Evolutionary conservation across 2,113 vertebrate species (phyloP), one percentile per base, ranked within the genome.

Genomic region (Grammomys dolichurus): DNA sequence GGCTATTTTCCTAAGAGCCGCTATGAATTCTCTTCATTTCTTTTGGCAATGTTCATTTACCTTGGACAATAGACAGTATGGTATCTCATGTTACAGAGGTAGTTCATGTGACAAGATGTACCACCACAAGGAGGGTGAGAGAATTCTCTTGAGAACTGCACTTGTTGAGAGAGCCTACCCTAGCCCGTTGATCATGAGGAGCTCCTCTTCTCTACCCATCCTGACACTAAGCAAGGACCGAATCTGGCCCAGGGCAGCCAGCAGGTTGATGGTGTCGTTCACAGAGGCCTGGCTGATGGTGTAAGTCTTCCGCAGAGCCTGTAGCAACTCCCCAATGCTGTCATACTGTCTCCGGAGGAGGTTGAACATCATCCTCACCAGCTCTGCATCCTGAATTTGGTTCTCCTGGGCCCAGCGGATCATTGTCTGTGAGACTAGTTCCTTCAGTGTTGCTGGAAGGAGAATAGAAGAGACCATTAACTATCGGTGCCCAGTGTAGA

Each of bases 131-230:
- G 36, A 26, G 43, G 43, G 56, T 75, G 5, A 43, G n/a, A 3
- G n/a, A 76, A 33, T n/a, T 46, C 85, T 89, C 70, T 19, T 0
- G 31, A 63, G n/a, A 36, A 24, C 0, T 2, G 14, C 40, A 20
- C 8, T 0, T 0, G 5, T 33, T 0, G 4, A 4, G 56, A 51
- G 46, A 90, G 93, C 99, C 75, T 98, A 99, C 99, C 99, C 99
- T 67, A 99, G 98, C 95, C 99, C 99, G 60, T 99, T 99, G 95
- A 99, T 99, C 99, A 99, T 99, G 31, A 99, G 99, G 97, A 99
- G 98, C 98, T 99, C 99, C 97, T 99, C 99, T 95, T 99, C 99
- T 96, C 99, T 99, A 88, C 99, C 99, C 99, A 99, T 99, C 33
- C 99, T 99, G 82, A 99, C 99, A 17, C 99, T 99, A 88, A 99